Conservation (phyloP, 2,797 vertebrate species). For the Poecilia wingei region DNA sequence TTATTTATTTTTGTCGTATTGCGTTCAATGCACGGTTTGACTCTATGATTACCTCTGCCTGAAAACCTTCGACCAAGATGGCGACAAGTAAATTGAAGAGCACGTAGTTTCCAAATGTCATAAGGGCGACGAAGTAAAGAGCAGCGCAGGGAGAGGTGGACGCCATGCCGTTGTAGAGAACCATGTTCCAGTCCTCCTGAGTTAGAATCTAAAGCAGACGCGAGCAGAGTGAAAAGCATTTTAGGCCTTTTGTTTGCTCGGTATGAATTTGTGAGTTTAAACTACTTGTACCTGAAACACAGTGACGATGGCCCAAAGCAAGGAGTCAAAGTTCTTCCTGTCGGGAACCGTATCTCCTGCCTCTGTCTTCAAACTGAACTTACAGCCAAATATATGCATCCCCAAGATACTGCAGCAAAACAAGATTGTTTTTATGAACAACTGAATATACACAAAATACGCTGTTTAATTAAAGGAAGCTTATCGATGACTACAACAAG, state of each 20-base stretch:
- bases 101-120: conserved; percentile 99
- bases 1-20: not conserved
- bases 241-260: not conserved
- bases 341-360: conserved; percentile 96
- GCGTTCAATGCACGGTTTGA: not conserved
- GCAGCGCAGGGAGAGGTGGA: conserved; percentile 96
- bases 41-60: conserved; percentile 89
- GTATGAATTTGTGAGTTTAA: not conserved
- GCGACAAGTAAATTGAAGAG: conserved; percentile 98
- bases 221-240: not conserved
- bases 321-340: conserved; percentile 96
- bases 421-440: not conserved
- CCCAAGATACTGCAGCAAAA: conserved; percentile 88
- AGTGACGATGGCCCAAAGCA: conserved; percentile 96
- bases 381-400: conserved; percentile 98
- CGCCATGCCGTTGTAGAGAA: conserved; percentile 98
- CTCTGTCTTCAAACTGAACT: conserved; percentile 95
- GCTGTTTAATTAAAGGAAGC: not conserved
- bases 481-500: too few species aligned
- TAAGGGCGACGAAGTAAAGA: conserved; percentile 97
- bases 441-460: not conserved
- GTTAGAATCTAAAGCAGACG: conserved; percentile 89
- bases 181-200: conserved; percentile 99
- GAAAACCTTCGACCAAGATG: conserved; percentile 98
- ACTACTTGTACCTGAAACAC: conserved; percentile 90